These are phyloP conservation scores for Ophioninae sp. DNA, from an alignment of 2,888 invertebrate genomes.

Conservation along the genomic window DNA sequence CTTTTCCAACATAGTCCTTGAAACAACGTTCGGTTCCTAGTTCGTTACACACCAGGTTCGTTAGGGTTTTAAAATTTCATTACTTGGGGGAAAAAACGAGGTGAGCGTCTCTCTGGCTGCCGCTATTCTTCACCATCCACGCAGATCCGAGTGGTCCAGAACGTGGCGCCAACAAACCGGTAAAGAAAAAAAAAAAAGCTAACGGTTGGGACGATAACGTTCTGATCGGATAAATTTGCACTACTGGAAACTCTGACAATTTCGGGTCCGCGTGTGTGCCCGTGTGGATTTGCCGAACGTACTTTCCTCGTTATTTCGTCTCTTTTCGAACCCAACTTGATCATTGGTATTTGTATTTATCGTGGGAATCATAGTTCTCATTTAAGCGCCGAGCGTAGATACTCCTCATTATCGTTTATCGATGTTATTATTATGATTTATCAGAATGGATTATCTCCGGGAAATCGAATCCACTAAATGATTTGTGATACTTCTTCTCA, in stretches of 20 bases:
- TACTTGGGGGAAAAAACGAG: conserved; percentile 30
- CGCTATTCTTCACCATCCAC: neutral
- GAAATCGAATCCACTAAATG: conserved; percentile 14
- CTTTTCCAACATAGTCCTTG: neutral
- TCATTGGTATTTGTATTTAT: conserved; percentile 11
- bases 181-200: neutral
- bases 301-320: conserved; percentile 21
- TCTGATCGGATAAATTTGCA: conserved; percentile 24
- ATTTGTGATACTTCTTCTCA: conserved; percentile 19
- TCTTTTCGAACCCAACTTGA: neutral
- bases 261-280: neutral
- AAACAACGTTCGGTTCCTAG: neutral
- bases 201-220: neutral
- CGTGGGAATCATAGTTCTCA: conserved; percentile 24
- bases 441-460: neutral
- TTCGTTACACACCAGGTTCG: conserved; percentile 16
- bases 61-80: conserved; percentile 35
- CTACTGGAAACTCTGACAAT: neutral
- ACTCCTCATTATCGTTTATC: conserved; percentile 35
- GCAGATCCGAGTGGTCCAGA: conserved; percentile 6
- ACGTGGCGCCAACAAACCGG: neutral
- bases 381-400: conserved; percentile 17
- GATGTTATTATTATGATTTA: neutral
- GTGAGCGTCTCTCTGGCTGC: conserved; percentile 23
- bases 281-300: neutral